Evolutionary conservation across 1,140 invertebrate species (phyloP).

Genomic region (Drosophila punjabiensis): DNA sequence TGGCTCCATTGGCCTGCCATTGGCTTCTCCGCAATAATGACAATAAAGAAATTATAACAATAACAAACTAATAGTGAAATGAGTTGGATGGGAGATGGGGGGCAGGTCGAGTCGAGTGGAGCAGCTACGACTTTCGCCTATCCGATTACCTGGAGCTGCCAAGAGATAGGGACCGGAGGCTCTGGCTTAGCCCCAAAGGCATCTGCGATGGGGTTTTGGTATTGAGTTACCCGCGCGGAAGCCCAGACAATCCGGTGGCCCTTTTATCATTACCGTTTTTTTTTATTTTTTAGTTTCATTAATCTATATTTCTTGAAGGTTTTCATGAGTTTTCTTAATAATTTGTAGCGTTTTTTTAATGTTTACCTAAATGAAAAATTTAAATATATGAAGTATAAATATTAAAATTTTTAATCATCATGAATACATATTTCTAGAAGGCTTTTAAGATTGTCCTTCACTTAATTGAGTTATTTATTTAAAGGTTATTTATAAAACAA

Average conservation of each 20-base stretch:
- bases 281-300: conserved; percentile 8
- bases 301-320: neutral
- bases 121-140: conserved; percentile 69
- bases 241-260: conserved; percentile 25
- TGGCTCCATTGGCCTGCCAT: conserved; percentile 33
- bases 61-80: conserved; percentile 75
- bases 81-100: conserved; percentile 7
- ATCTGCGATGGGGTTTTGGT: conserved; percentile 38
- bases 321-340: conserved; percentile 1
- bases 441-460: too few relatives aligned
- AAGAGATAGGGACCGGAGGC: conserved; percentile 14
- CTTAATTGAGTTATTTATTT: too few relatives aligned
- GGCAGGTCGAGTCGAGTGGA: conserved; percentile 35
- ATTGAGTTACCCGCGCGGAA: conserved; percentile 43
- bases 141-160: conserved; percentile 68
- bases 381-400: too few relatives aligned
- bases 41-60: conserved; percentile 83
- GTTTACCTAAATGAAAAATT: too few relatives aligned
- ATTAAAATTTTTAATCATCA: too few relatives aligned
- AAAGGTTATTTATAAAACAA: too few relatives aligned
- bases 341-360: neutral
- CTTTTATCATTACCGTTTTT: conserved; percentile 30
- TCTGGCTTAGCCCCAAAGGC: conserved; percentile 21
- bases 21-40: conserved; percentile 66
- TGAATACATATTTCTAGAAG: too few relatives aligned